phyloP scores from a whole-genome alignment of 2,888 invertebrate genomes.

The Melinaea marsaeus region DNA sequence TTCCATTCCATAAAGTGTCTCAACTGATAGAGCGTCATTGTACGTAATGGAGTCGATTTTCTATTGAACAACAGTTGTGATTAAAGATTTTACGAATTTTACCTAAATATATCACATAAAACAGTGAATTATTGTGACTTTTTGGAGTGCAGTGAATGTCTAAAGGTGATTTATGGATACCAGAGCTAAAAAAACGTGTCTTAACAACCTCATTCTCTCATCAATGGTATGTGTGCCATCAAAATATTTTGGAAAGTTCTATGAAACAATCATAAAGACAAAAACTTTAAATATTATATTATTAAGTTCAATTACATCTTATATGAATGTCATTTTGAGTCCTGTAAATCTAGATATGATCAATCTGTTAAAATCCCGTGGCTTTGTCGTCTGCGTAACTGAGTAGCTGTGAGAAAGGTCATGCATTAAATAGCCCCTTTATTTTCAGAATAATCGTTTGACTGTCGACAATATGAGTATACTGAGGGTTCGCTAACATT shows the following conservation, averaged over 20 bases:
- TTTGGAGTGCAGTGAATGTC: slow-evolving; percentile 60
- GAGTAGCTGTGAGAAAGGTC: slow-evolving; percentile 76
- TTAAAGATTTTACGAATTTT: slow-evolving; percentile 52
- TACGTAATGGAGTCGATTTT: slow-evolving; percentile 82
- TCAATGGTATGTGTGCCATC: slow-evolving; percentile 77
- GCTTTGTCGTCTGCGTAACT: slow-evolving; percentile 77
- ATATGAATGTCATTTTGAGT: slow-evolving; percentile 2
- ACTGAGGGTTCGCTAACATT: slow-evolving; percentile 24
- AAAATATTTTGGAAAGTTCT: slow-evolving; percentile 79
- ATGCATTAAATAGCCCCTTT: slow-evolving; percentile 67
- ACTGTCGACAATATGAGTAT: slow-evolving; percentile 17
- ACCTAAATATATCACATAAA: slow-evolving; percentile 56
- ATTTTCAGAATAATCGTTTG: slow-evolving; percentile 54
- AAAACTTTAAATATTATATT: background rate
- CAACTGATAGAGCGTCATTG: slow-evolving; percentile 79
- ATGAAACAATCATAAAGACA: slow-evolving; percentile 41
- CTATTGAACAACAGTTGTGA: slow-evolving; percentile 53
- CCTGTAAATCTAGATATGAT: background rate
- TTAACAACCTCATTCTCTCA: slow-evolving; percentile 63
- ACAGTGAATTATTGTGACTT: slow-evolving; percentile 47
- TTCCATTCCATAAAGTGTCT: slow-evolving; percentile 55
- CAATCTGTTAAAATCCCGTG: slow-evolving; percentile 41
- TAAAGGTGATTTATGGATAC: slow-evolving; percentile 59
- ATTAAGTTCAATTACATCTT: background rate
- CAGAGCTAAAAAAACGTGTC: slow-evolving; percentile 44